Evolutionary conservation across 2,888 invertebrate species (phyloP).

Genomic region (Ephialtes manifestator): DNA sequence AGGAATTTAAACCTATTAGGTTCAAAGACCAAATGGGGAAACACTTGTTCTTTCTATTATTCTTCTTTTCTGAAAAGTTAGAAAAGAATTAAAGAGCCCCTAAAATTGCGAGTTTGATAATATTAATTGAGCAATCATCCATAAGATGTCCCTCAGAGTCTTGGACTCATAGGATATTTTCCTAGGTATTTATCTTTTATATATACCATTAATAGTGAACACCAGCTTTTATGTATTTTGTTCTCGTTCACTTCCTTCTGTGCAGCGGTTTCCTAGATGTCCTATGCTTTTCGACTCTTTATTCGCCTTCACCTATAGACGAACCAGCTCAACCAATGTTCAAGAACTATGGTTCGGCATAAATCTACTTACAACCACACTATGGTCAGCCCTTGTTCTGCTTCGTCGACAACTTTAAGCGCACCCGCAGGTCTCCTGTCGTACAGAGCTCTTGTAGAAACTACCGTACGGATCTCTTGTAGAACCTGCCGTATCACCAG

Average conservation of each 20-base stretch:
- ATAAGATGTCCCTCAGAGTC: background rate
- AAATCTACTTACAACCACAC: conserved; percentile 75
- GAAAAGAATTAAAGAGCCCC: no score
- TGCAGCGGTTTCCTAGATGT: background rate
- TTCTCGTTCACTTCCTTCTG: background rate
- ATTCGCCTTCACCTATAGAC: background rate
- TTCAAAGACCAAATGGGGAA: no score
- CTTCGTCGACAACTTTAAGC: conserved; percentile 64
- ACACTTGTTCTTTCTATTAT: no score
- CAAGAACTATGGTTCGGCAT: conserved; percentile 76
- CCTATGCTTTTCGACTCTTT: background rate
- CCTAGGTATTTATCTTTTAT: background rate
- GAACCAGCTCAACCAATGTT: conserved; percentile 56
- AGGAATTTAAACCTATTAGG: no score
- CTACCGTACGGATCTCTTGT: conserved; percentile 56
- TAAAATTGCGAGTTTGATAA: no score
- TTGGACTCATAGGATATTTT: background rate
- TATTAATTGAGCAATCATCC: no score
- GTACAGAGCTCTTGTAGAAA: conserved; percentile 45
- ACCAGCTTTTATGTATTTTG: conserved; percentile 1
- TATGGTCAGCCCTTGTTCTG: conserved; percentile 49
- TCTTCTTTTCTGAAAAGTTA: no score
- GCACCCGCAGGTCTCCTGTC: conserved; percentile 7
- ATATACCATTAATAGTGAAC: background rate
- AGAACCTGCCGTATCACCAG: conserved; percentile 27